phyloP scores from a whole-genome alignment of 2,888 invertebrate genomes.

The Plagodis pulveraria region DNA sequence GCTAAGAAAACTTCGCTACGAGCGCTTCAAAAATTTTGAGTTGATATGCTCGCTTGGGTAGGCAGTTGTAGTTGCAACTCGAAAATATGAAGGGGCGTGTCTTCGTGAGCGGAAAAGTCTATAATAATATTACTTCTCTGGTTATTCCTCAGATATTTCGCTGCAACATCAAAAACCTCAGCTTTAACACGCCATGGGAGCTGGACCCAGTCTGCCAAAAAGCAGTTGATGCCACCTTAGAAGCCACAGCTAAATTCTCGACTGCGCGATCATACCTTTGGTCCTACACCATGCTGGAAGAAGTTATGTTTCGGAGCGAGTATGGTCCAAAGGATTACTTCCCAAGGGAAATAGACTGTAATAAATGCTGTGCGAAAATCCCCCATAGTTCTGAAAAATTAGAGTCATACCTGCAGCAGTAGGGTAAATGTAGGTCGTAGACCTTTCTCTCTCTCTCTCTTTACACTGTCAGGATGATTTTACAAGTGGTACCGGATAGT shows the following conservation, averaged over 20 bases:
- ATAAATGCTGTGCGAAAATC: not conserved
- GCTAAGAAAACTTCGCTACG: no score
- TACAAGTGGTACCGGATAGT: no score
- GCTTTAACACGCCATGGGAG: not conserved
- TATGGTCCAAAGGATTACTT: not conserved
- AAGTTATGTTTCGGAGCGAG: not conserved
- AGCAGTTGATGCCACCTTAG: not conserved
- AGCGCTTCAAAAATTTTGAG: no score
- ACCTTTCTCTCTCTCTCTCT: no score
- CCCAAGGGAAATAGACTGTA: not conserved
- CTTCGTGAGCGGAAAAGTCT: no score
- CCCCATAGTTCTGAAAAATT: not conserved
- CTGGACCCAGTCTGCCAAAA: not conserved
- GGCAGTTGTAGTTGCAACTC: no score
- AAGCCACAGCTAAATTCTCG: not conserved
- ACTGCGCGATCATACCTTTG: not conserved
- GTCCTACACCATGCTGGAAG: not conserved
- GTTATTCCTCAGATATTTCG: not conserved
- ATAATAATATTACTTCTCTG: not conserved
- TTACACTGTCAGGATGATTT: no score
- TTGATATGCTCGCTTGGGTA: no score
- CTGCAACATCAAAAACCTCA: not conserved
- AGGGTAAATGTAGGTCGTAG: no score
- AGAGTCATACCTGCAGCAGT: not conserved
- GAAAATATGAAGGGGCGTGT: no score